Evolutionary conservation across 2,888 invertebrate genomes (phyloP).

Genomic region (Piscicola geometra): DNA sequence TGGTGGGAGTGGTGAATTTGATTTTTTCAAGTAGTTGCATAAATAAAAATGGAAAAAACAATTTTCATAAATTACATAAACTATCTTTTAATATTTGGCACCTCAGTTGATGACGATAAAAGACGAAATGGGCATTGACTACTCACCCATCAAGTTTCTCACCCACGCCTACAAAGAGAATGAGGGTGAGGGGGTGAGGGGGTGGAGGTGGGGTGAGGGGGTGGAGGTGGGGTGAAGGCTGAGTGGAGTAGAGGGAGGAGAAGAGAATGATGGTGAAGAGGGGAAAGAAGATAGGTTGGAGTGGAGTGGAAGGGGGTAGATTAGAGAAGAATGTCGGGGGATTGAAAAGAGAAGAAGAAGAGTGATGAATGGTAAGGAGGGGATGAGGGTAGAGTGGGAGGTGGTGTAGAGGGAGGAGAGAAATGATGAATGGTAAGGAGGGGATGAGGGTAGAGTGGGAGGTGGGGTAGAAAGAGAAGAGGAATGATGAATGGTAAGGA

Average conservation of each 20-base stretch:
- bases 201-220: neutral
- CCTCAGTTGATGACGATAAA: constrained; percentile 20
- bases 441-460: constrained; percentile 10
- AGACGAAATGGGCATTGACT: constrained; percentile 55
- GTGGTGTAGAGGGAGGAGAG: neutral
- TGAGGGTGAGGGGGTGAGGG: constrained; percentile 36
- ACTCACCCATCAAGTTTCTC: constrained; percentile 52
- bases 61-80: too few relatives aligned
- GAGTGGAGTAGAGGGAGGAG: neutral
- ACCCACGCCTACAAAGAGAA: constrained; percentile 39
- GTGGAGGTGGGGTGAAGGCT: neutral
- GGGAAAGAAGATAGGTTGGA: too few relatives aligned
- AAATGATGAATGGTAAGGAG: constrained; percentile 1
- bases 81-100: too few relatives aligned
- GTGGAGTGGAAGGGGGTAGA: neutral
- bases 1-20: too few relatives aligned
- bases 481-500: too few relatives aligned
- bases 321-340: too few relatives aligned
- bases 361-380: neutral
- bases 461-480: constrained; percentile 26
- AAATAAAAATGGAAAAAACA: too few relatives aligned
- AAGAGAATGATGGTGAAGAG: neutral
- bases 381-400: neutral
- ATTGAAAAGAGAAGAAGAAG: too few relatives aligned
- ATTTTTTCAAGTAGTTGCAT: too few relatives aligned